Evolutionary conservation across 2,888 invertebrate genomes (phyloP), one percentile per base, ranked within the genome.

Genomic region (Catocala nupta): DNA sequence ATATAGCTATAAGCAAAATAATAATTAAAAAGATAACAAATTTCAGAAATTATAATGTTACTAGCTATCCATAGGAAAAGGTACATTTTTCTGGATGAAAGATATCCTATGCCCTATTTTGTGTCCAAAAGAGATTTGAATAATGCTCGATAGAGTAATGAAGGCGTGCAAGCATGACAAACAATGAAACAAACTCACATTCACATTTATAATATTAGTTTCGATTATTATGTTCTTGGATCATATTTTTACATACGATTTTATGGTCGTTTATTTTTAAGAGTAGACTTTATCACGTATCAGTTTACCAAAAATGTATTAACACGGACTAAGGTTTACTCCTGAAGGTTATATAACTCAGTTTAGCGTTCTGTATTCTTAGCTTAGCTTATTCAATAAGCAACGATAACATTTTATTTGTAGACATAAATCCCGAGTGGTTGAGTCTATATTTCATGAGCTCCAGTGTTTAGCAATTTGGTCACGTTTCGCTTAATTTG

Each of bases 401-500:
- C 67, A 66, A 51, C 57, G 70, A 73, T 75, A 70, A 67, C 61
- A 65, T 80, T 79, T 77, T 79, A 78, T 75, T 75, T 69, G 65
- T 68, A 56, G 58, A 68, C 77, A 78, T 85, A 84, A 82, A 79
- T 81, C 75, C 71, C 58, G 62, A 73, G 75, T 68, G 71, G 73
- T 80, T 68, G 62, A 81, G 77, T 77, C 76, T 78, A 83, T 87
- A 83, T 81, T 83, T 86, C 85, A 83, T 73, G 63, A 59, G 62
- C 67, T 62, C 66, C 62, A 63, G 68, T 73, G 73, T 77, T 82
- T 73, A 73, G 54, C 68, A 81, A 70, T 79, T 80, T 49, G 56
- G 79, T 82, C 88, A 89, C 89, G 88, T 85, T 65, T 67, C 67
- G 60, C 71, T 78, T 86, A 81, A 85, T 86, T 84, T 81, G 74